Conservation (phyloP, 1,140 invertebrate genomes). For the Apis dorsata region DNA sequence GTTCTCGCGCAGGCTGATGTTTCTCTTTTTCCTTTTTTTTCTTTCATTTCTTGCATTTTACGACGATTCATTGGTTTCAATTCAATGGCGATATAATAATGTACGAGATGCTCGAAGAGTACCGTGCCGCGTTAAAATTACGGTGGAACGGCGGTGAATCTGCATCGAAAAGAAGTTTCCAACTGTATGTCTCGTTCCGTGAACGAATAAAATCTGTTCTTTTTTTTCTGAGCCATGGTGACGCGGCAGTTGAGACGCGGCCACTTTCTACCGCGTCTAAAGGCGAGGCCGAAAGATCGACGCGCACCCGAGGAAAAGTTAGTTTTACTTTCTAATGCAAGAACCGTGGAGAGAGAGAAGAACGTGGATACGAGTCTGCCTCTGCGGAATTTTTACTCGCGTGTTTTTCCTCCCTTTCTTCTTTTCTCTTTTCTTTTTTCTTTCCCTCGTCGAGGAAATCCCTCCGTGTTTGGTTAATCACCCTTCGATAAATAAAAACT, state of each 20-base stretch:
- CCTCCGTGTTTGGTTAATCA: too few relatives aligned
- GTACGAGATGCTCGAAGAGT: not conserved
- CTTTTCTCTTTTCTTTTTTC: not conserved
- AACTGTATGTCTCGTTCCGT: not conserved
- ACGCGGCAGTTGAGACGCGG: not conserved
- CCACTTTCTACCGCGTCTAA: not conserved
- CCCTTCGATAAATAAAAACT: not conserved
- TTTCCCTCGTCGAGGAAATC: not conserved
- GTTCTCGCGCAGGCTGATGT: too few relatives aligned
- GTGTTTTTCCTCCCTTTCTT: not conserved
- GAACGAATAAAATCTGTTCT: conserved; percentile 11
- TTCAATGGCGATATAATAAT: too few relatives aligned
- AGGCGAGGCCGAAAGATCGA: conserved; percentile 22
- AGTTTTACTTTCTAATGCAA: conserved; percentile 25
- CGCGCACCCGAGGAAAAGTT: conserved; percentile 3
- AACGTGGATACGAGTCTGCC: too few relatives aligned
- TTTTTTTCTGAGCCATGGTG: not conserved
- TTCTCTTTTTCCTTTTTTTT: too few relatives aligned
- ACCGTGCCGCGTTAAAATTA: not conserved
- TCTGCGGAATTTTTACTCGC: not conserved
- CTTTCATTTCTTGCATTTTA: too few relatives aligned
- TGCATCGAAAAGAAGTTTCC: not conserved
- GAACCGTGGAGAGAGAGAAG: not conserved
- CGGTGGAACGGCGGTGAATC: not conserved
- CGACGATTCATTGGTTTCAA: too few relatives aligned